Conservation (phyloP, 2,113 vertebrate genomes). For the Halcyon senegalensis region DNA sequence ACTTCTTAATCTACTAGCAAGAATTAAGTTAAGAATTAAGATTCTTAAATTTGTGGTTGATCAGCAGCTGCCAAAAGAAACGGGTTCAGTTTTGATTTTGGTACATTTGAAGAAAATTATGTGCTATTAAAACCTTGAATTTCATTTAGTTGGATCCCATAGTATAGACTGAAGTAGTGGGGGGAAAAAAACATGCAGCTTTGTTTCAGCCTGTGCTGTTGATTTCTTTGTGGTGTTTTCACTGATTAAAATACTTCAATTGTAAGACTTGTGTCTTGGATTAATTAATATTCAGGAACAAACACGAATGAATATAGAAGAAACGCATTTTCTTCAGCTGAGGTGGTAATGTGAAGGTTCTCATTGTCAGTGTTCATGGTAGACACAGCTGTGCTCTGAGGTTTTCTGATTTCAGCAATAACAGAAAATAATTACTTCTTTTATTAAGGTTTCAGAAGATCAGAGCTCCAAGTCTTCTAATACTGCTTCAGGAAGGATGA, state of each 20-base stretch:
- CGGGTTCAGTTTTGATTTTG: neutral
- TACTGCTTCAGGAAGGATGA: conserved; percentile 80
- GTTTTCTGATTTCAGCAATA: neutral
- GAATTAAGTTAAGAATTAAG: neutral
- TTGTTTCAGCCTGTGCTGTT: neutral
- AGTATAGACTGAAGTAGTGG: neutral
- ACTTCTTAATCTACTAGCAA: neutral
- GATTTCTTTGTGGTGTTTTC: neutral
- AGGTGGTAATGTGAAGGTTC: neutral
- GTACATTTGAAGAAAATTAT: neutral
- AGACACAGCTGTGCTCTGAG: neutral
- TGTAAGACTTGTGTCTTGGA: neutral
- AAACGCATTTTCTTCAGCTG: neutral
- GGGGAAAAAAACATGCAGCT: neutral
- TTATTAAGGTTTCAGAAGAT: conserved; percentile 71
- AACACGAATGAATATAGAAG: neutral
- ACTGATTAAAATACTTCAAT: neutral
- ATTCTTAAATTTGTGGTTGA: neutral
- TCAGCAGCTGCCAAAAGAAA: neutral
- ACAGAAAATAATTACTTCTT: neutral
- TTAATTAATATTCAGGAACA: neutral
- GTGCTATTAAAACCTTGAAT: neutral
- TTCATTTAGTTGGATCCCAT: neutral
- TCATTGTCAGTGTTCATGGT: neutral
- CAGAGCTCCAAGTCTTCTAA: conserved; percentile 51